Base-by-base conservation (phyloP, 2,797 vertebrate genomes). In the Sebastes oblongus region DNA sequence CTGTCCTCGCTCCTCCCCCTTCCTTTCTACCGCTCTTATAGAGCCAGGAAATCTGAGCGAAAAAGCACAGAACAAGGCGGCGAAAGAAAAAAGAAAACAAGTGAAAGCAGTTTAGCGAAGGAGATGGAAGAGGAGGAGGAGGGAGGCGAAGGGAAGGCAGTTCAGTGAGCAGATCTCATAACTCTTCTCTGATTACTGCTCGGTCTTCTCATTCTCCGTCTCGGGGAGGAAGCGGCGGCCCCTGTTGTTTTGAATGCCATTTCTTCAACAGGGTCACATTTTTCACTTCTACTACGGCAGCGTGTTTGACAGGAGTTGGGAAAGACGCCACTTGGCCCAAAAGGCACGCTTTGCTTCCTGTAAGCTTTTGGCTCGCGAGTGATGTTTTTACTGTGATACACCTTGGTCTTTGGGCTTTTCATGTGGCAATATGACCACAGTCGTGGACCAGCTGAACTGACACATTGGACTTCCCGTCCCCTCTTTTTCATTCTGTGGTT, bases 41-140 rank as follows among this genome's bases (percentile, higher is more conserved):
- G 36, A 89, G 80, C 73, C 86, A 81, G 89, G 77, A 91, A 88
- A 92, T 86, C 73, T 88, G 86, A 93, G 87, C 55, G 55, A 89
- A 88, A 87, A 88, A 66, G 81, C 89, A 83, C 81, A 71, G 85
- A 91, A 92, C 84, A 81, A 85, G 88, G 78, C 78, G 16, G 73
- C 8, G 67, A 82, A 75, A 82, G 76, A 84, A 79, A 87, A 89
- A 89, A 78, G 78, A 89, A 91, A 91, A 91, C 90, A 90, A 93
- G 87, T 85, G 75, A 86, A 90, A 86, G 79, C 79, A 82, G 81
- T 88, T 90, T 77, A 82, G 78, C 4, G 2, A 66, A 85, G 82
- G 64, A 90, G 74, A 27, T 86, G 78, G 60, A 82, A 60, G 62
- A 75, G 77, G 60, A 46, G 68, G 61, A 86, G 82, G 62, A 90